phyloP scores from a whole-genome alignment of 2,888 invertebrate species.

The Ligdia adustata region DNA sequence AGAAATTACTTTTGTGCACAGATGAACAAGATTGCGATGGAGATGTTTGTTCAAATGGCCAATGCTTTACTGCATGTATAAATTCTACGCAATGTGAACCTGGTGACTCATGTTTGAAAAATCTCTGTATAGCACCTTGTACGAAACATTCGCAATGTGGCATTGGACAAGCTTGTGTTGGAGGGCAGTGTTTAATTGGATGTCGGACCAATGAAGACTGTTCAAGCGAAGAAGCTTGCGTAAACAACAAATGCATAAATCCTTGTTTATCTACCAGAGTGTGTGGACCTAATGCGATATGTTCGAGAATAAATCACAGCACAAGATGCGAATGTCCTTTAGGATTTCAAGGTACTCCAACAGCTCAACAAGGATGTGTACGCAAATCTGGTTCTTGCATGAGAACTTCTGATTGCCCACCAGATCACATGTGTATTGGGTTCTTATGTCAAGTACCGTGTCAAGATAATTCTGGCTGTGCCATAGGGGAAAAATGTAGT shows the following conservation, averaged over 20 bases:
- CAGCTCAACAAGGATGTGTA: constrained; percentile 94
- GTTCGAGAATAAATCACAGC: constrained; percentile 89
- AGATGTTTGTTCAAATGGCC: constrained; percentile 91
- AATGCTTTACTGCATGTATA: constrained; percentile 92
- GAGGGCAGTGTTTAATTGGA: constrained; percentile 91
- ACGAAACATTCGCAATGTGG: constrained; percentile 92
- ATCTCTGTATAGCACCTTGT: constrained; percentile 92
- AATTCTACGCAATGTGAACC: constrained; percentile 90
- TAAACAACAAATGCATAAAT: constrained; percentile 93
- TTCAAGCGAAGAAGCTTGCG: constrained; percentile 89
- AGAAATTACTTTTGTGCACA: constrained; percentile 86
- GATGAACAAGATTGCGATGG: constrained; percentile 91
- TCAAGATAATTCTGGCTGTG: constrained; percentile 88
- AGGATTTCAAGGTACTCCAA: constrained; percentile 94
- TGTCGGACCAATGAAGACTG: constrained; percentile 94
- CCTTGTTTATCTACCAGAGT: constrained; percentile 90
- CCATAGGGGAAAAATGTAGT: constrained; percentile 92
- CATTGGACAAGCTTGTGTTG: constrained; percentile 90
- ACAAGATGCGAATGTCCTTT: constrained; percentile 92
- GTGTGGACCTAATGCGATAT: constrained; percentile 94
- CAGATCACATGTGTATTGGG: constrained; percentile 90
- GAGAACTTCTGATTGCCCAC: constrained; percentile 88
- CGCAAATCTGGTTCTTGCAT: constrained; percentile 89
- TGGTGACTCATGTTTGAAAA: constrained; percentile 91
- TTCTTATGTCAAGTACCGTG: constrained; percentile 92